phyloP scores from a whole-genome alignment of 2,888 invertebrate genomes.

The Caenorhabditis parvicauda region DNA sequence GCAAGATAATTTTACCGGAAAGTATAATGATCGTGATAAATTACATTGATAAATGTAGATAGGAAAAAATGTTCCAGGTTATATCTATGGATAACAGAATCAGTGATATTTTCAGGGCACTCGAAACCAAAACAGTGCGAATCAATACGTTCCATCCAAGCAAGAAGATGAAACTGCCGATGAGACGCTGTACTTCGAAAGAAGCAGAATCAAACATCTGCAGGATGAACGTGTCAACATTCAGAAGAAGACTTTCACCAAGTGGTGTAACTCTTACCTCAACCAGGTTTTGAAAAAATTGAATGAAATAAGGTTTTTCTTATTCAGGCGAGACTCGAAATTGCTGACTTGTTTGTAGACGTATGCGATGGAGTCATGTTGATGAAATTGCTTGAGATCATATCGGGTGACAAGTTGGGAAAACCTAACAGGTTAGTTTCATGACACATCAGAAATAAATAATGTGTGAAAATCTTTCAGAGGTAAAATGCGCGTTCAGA shows the following conservation, averaged over 20 bases:
- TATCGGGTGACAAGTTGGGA: slow-evolving; percentile 94
- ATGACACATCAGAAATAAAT: no score
- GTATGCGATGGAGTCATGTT: slow-evolving; percentile 90
- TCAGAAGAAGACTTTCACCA: slow-evolving; percentile 99
- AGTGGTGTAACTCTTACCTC: slow-evolving; percentile 97
- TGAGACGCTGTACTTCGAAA: slow-evolving; percentile 58
- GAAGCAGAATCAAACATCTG: slow-evolving; percentile 57
- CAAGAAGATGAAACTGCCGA: slow-evolving; percentile 55
- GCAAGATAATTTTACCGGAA: no score
- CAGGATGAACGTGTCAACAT: slow-evolving; percentile 93
- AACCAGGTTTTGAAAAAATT: no score
- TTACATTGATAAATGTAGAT: no score
- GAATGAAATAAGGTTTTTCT: slow-evolving; percentile 1
- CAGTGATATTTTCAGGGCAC: no score
- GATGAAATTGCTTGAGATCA: slow-evolving; percentile 90
- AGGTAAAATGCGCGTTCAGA: slow-evolving; percentile 89
- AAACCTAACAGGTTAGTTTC: slow-evolving; percentile 92
- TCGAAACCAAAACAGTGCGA: no score
- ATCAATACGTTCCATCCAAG: no score
- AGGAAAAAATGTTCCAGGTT: no score
- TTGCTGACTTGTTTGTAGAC: slow-evolving; percentile 93
- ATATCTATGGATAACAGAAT: no score
- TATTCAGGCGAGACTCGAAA: slow-evolving; percentile 89
- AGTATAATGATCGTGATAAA: no score
- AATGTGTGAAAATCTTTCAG: no score